phyloP scores from a whole-genome alignment of 2,797 vertebrate species.

The Lemur catta region DNA sequence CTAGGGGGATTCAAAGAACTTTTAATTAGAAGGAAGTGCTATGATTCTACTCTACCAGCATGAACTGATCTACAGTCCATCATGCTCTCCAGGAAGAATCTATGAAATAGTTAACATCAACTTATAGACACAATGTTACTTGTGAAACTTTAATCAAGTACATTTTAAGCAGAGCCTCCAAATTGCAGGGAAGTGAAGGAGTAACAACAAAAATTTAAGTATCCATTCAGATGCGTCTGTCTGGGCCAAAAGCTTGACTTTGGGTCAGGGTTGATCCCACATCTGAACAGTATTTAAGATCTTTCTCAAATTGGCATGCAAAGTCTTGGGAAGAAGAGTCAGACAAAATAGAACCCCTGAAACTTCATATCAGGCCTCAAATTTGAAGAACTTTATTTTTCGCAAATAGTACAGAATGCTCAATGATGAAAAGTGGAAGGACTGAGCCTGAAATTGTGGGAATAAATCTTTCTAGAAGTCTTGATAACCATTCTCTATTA shows the following conservation, averaged over 20 bases:
- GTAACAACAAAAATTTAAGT: not conserved
- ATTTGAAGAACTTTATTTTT: not conserved
- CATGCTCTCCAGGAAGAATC: not conserved
- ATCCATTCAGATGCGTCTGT: not conserved
- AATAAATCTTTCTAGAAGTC: not conserved
- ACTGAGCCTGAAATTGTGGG: not conserved
- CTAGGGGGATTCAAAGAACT: not conserved
- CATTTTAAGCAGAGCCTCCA: not conserved
- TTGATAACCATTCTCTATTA: not conserved
- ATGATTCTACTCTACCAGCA: not conserved
- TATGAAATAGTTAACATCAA: not conserved
- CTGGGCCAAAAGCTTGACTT: not conserved
- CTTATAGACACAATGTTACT: not conserved
- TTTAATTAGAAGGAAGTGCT: not conserved
- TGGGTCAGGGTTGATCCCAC: not conserved
- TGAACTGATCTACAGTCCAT: not conserved
- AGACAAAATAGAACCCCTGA: not conserved
- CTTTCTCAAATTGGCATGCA: not conserved
- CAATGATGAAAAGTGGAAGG: not conserved
- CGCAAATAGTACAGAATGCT: not conserved
- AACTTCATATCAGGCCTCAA: not conserved
- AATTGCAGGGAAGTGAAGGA: not conserved
- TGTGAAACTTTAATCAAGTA: conserved; percentile 7
- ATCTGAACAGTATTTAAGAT: not conserved
- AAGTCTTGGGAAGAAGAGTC: not conserved